These are phyloP conservation scores for Ibidorhyncha struthersii DNA, from an alignment of 2,113 vertebrate species.

Conservation along the genomic window DNA sequence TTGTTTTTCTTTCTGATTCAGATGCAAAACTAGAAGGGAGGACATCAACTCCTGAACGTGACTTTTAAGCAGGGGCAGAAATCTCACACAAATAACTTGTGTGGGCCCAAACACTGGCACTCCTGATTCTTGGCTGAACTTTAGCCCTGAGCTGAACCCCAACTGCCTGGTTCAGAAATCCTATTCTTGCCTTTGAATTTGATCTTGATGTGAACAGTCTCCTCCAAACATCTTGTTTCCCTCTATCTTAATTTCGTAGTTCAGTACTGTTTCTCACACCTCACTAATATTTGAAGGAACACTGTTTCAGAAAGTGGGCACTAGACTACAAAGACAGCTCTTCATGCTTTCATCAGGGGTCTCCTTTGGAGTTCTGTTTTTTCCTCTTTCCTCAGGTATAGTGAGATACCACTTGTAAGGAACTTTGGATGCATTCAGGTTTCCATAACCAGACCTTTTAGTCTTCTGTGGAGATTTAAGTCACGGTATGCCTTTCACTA, in stretches of 20 bases:
- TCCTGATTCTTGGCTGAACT: not conserved
- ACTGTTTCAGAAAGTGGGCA: not conserved
- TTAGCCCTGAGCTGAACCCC: not conserved
- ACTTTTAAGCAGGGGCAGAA: not conserved
- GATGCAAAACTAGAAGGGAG: not conserved
- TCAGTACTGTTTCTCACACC: not conserved
- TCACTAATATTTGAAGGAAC: not conserved
- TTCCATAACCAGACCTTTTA: not conserved
- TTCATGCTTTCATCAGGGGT: not conserved
- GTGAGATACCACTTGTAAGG: not conserved
- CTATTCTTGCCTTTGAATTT: not conserved
- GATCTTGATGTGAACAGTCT: not conserved
- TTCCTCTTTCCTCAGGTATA: not conserved
- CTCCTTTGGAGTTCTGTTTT: not conserved
- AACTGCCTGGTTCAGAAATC: not conserved
- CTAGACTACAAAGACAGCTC: not conserved
- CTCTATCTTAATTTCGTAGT: not conserved
- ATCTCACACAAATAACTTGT: not conserved
- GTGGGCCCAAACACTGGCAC: not conserved
- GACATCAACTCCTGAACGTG: not conserved
- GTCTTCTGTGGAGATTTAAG: not conserved
- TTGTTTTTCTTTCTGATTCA: not conserved
- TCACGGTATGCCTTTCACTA: not conserved
- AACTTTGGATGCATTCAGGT: not conserved
- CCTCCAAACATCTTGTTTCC: fast-evolving